Evolutionary conservation across 2,797 vertebrate genomes (phyloP).

Genomic region (Carcharodon carcharias): DNA sequence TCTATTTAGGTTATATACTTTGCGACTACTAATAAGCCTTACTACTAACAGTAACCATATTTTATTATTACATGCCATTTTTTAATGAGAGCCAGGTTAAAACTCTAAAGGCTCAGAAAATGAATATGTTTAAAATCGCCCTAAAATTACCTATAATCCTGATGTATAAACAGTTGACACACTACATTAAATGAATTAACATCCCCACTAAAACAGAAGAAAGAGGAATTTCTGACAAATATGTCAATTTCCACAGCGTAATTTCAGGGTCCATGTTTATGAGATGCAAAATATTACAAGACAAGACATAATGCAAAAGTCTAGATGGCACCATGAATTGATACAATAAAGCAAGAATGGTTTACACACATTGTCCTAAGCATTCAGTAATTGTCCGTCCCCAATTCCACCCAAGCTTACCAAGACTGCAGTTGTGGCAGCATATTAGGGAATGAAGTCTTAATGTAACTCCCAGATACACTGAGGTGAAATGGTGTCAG

Average conservation of each 20-base stretch:
- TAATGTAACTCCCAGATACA: neutral
- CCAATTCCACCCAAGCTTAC: neutral
- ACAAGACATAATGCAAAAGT: neutral
- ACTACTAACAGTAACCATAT: neutral
- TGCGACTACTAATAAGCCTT: too few relatives aligned
- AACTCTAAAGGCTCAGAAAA: neutral
- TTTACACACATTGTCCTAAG: neutral
- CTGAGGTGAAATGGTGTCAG: neutral
- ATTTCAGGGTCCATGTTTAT: neutral
- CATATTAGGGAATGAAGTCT: neutral
- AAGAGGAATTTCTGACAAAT: neutral
- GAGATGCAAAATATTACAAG: neutral
- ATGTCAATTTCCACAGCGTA: neutral
- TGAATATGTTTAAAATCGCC: neutral
- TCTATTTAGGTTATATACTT: too few relatives aligned
- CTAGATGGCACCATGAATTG: neutral
- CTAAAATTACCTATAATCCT: neutral
- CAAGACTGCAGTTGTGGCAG: neutral
- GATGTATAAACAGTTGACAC: neutral
- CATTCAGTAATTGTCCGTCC: neutral
- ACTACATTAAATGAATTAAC: neutral
- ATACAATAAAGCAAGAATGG: neutral
- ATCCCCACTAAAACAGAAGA: neutral
- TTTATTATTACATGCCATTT: neutral
- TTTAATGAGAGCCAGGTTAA: neutral